A percentile compares a stretch with the other conserved stretches of the same genome.
Evolutionary conservation across 2,797 vertebrate species (phyloP).

Genomic region (Chromis chromis): DNA sequence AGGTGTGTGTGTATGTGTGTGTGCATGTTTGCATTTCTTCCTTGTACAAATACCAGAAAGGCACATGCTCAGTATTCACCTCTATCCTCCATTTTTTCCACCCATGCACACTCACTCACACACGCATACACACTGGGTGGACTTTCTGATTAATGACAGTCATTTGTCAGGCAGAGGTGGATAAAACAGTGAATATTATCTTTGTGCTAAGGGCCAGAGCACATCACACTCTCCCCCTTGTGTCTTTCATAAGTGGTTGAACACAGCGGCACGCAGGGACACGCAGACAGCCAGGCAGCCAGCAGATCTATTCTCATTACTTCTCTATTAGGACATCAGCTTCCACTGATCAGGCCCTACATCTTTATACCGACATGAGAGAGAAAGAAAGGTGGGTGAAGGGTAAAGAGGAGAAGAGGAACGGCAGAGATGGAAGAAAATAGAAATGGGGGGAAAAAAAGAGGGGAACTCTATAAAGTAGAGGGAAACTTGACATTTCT

Average conservation of each 20-base stretch:
- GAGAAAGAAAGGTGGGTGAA: slow-evolving; percentile 49
- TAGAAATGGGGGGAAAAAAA: slow-evolving; percentile 25
- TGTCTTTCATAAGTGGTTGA: slow-evolving; percentile 84
- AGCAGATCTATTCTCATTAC: slow-evolving; percentile 83
- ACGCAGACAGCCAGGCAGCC: slow-evolving; percentile 67
- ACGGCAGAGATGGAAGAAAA: slow-evolving; percentile 25
- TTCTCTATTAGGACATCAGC: slow-evolving; percentile 82
- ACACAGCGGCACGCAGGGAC: slow-evolving; percentile 66
- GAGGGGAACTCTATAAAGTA: slow-evolving; percentile 36
- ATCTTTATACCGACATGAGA: slow-evolving; percentile 74
- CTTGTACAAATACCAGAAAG: slow-evolving; percentile 54
- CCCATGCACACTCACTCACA: background rate
- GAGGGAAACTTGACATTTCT: slow-evolving; percentile 63
- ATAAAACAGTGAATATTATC: slow-evolving; percentile 85
- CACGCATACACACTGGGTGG: slow-evolving; percentile 31
- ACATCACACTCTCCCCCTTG: slow-evolving; percentile 65
- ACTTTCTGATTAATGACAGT: slow-evolving; percentile 81
- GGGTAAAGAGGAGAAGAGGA: slow-evolving; percentile 50
- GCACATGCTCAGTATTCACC: slow-evolving; percentile 51
- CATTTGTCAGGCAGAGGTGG: slow-evolving; percentile 82
- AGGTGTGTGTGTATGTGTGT: slow-evolving; percentile 32
- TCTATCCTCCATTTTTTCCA: slow-evolving; percentile 27
- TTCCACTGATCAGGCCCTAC: slow-evolving; percentile 81
- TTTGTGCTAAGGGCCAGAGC: slow-evolving; percentile 77
- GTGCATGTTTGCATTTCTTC: slow-evolving; percentile 56